phyloP scores from a whole-genome alignment of 2,888 invertebrate species.

The Drosophila prostipennis region DNA sequence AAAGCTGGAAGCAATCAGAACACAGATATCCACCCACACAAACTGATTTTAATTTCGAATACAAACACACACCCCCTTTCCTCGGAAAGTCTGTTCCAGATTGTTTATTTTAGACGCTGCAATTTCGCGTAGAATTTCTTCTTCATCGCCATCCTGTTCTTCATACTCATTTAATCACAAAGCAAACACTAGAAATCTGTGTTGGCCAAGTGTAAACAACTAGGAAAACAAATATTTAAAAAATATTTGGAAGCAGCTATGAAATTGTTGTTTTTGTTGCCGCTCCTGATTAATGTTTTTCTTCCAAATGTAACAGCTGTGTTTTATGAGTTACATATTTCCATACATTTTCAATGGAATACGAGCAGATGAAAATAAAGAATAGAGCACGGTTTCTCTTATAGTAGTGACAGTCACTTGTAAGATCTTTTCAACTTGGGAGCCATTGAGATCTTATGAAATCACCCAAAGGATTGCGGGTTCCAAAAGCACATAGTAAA shows the following conservation, averaged over 20 bases:
- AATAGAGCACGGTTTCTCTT: constrained; percentile 1
- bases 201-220: constrained; percentile 42
- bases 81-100: constrained; percentile 12
- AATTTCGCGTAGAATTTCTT: constrained; percentile 46
- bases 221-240: constrained; percentile 58
- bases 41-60: constrained; percentile 15
- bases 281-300: constrained; percentile 26
- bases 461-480: too few relatives aligned
- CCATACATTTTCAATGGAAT: neutral
- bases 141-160: constrained; percentile 17
- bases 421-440: too few relatives aligned
- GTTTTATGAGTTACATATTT: constrained; percentile 23
- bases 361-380: constrained; percentile 2
- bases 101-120: constrained; percentile 37
- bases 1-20: constrained; percentile 36
- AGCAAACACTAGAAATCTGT: constrained; percentile 40
- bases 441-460: too few relatives aligned
- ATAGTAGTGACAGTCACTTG: neutral
- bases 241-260: constrained; percentile 46
- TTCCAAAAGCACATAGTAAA: neutral
- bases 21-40: constrained; percentile 1
- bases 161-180: constrained; percentile 49
- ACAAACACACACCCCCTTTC: constrained; percentile 19
- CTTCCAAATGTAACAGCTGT: constrained; percentile 52
- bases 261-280: constrained; percentile 4